Evolutionary conservation across 37 sponge, comb jelly and placozoan species (phyloP), one percentile per base, ranked within the genome.

Genomic region (Theonella swinhoei): DNA sequence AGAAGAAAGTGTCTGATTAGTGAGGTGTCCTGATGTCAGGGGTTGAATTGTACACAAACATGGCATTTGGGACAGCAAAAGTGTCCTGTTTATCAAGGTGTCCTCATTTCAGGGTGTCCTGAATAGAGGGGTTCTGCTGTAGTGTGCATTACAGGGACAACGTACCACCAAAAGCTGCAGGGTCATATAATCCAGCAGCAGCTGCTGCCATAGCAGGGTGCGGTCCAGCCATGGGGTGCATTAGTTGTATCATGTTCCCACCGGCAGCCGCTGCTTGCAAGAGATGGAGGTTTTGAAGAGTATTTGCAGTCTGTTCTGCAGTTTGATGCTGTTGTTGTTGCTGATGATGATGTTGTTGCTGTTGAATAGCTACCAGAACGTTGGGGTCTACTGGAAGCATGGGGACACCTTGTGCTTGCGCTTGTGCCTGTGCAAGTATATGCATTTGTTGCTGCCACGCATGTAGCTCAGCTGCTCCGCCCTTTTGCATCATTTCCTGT

Each of bases 381-480:
- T 22, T 4, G 7, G 39, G 68, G 25, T 22, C 80, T 66, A 23
- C 25, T 19, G 43, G 29, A 39, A 23, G 42, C 32, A 33, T 29
- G 39, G 72, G 38, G 23, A 37, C 37, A 4, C 33, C 37, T 5
- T 33, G 38, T 4, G 72, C 72, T 23, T 70, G 37, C 26, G 67
- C 31, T 31, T 65, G 26, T 65, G 26, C 67, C 22, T 33, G 33
- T 3, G 72, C 72, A 19, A 66, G 28, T 17, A 26, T 40, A 25
- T 79, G 80, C 9, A 32, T 47, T 62, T 81, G 82, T 68, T 77
- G 75, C 70, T 89, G 83, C 35, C 70, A 70, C 19, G 75, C 78
- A 63, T 87, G 87, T 58, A 60, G 83, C 22, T 59, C 54, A 22
- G 77, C 77, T 26, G 77, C 28, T 42, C 59, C 42, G 19, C 74